Evolutionary conservation across 1,140 invertebrate genomes (phyloP), one percentile per base, ranked within the genome.

Genomic region (Neodiprion fabricii): DNA sequence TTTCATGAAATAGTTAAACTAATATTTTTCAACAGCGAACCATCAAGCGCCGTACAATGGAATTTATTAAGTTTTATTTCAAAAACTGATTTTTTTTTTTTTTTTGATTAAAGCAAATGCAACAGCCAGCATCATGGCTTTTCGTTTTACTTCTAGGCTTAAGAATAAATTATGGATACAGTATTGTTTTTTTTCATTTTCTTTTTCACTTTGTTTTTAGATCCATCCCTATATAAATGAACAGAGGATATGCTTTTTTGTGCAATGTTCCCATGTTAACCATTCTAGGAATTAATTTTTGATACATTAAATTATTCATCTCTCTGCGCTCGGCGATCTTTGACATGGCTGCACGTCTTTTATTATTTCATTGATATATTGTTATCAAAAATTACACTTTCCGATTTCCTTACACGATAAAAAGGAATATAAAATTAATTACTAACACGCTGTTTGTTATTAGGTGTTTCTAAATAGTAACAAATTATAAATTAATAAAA

Each of bases 211-310:
- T 65, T 65, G 12, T 21, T 17, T 69, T 47, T 69, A 80, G 79
- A 77, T 80, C 83, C 74, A 61, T 82, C 76, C 73, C 79, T 82
- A 81, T 79, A 72, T 79, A 82, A 82, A 84, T 79, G 78, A 86
- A 86, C 82, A 80, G 79, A 86, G 81, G 85, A 87, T 87, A 87
- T 87, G 85, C 85, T 84, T 85, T 79, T 81, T 77, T 83, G 81
- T 85, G 83, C 83, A 85, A 85, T 84, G 84, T 85, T 86, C 82
- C 84, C 83, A 81, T 84, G 74, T 81, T 85, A 85, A 83, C 80
- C 81, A 70, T 84, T 78, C 70, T 79, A 80, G 77, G 74, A 82
- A 71, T 61, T 14, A 14, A 14, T 17, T 12, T 61, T 61, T 61
- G n/a, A 61, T 61, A 61, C 53, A 61, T 61, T 61, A 17, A 61